These are phyloP conservation scores for Callospermophilus lateralis DNA, from an alignment of 2,113 vertebrate species.

Conservation along the genomic window DNA sequence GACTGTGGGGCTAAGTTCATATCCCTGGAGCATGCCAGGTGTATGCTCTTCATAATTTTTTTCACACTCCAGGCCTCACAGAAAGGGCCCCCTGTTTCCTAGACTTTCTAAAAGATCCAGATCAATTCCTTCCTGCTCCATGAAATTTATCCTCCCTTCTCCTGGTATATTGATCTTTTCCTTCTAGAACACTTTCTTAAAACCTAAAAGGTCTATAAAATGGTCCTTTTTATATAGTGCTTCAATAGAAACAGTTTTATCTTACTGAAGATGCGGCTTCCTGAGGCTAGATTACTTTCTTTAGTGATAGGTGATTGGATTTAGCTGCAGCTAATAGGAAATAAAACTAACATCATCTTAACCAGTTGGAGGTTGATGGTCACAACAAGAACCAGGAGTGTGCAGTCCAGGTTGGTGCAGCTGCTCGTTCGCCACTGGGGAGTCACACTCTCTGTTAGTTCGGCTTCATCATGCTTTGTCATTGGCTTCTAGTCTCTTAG, in stretches of 20 bases:
- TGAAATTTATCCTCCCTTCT: slow-evolving; percentile 46
- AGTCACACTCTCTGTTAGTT: neutral
- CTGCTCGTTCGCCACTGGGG: neutral
- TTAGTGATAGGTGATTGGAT: neutral
- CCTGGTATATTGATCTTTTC: slow-evolving; percentile 23
- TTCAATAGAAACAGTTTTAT: slow-evolving; percentile 36
- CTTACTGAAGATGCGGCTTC: neutral
- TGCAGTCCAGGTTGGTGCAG: neutral
- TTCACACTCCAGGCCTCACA: neutral
- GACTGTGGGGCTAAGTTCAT: neutral
- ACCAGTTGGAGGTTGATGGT: no score
- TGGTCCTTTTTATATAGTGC: slow-evolving; percentile 27
- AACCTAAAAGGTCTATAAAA: slow-evolving; percentile 52
- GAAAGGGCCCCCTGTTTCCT: neutral
- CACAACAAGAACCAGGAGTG: neutral
- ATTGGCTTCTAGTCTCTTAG: neutral
- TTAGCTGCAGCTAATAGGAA: neutral
- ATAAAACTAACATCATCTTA: neutral
- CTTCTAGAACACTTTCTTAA: slow-evolving; percentile 57
- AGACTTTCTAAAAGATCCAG: neutral
- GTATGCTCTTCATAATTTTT: neutral
- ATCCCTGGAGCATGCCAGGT: neutral
- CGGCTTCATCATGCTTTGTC: neutral
- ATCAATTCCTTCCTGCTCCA: slow-evolving; percentile 9
- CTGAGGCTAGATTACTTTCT: neutral